Evolutionary conservation across 1,140 invertebrate species (phyloP), one percentile per base, ranked within the genome.

Genomic region (Drosophila bifasciata): DNA sequence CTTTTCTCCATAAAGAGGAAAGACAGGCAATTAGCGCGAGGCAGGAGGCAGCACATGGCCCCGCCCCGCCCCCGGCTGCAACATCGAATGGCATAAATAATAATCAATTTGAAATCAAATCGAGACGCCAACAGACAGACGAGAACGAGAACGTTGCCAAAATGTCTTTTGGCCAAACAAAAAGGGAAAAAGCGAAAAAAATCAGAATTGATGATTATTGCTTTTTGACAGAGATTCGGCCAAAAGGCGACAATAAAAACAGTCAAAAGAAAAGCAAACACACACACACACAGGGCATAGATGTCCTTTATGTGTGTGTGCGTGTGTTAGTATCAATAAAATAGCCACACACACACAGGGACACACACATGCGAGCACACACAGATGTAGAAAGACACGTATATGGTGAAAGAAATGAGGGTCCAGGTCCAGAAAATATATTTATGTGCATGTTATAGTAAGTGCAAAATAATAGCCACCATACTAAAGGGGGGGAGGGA

Each of bases 181-280:
- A 48, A 43, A 48, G 28, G 3, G 23, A n/a, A 15, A 11, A 19
- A 25, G n/a, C n/a, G n/a, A 36, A 40, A 39, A 60, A n/a, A 43
- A 90, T 90, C 89, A 90, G 84, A 90, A 90, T 90, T 90, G 89
- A 90, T 90, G 89, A 90, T 90, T 90, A 90, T 90, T 90, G 89
- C 89, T 86, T 90, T 90, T 90, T 90, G 89, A 90, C 89, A 90
- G 89, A 83, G 78, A 86, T 86, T 90, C 79, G 68, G 63, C 62
- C n/a, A n/a, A 49, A 44, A 74, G 77, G 77, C 81, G 83, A 86
- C 81, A 86, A 86, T 86, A 86, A 86, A 86, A 86, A 76, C 81
- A 58, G 49, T 43, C 13, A 28, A 61, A 46, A 62, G 25, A 40
- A 15, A 58, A 16, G 15, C 25, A 61, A n/a, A n/a, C 50, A 17